phyloP scores from a whole-genome alignment of 2,888 invertebrate species.

The Aromia moschata region DNA sequence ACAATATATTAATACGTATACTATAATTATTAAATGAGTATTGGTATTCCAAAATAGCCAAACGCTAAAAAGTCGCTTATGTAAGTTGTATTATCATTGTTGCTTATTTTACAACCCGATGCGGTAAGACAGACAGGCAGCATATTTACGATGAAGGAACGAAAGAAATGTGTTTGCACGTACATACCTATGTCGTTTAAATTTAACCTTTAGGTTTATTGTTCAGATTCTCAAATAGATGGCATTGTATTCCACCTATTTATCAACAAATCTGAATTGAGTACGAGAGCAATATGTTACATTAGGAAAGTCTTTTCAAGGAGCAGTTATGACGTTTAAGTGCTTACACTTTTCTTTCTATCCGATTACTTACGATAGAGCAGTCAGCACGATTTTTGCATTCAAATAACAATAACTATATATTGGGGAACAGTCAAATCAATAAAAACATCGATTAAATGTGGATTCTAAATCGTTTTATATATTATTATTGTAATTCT shows the following conservation, averaged over 20 bases:
- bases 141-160: slow-evolving; percentile 27
- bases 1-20: slow-evolving; percentile 58
- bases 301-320: too few species aligned
- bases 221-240: too few species aligned
- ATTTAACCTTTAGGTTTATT: too few species aligned
- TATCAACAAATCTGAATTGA: too few species aligned
- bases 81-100: slow-evolving; percentile 58
- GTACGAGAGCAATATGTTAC: too few species aligned
- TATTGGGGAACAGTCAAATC: slow-evolving; percentile 59
- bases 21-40: slow-evolving; percentile 39
- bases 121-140: slow-evolving; percentile 14
- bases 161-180: too few species aligned
- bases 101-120: slow-evolving; percentile 50
- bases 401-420: slow-evolving; percentile 50
- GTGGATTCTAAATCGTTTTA: slow-evolving; percentile 60
- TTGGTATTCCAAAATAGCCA: slow-evolving; percentile 47
- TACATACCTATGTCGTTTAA: too few species aligned
- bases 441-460: slow-evolving; percentile 59
- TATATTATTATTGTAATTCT: slow-evolving; percentile 55
- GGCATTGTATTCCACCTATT: too few species aligned
- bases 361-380: slow-evolving; percentile 25
- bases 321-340: too few species aligned
- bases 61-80: slow-evolving; percentile 56
- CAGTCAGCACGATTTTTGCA: slow-evolving; percentile 45
- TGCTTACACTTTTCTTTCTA: background rate